Conservation (phyloP, 64 coral and sea anemone species). For the Astreopora myriophthalma region DNA sequence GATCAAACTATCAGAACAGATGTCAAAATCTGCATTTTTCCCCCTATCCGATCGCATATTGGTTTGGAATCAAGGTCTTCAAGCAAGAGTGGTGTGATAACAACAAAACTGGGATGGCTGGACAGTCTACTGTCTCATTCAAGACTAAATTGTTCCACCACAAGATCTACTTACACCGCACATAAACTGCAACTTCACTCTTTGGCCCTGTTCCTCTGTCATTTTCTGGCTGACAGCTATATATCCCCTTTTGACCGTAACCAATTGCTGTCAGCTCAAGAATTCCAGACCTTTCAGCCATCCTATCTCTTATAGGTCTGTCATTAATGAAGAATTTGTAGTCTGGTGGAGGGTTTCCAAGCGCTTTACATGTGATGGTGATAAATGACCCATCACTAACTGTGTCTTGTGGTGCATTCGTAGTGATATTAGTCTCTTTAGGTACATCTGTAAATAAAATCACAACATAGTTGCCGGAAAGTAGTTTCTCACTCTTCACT, state of each 20-base stretch:
- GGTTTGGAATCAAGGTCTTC: too few species aligned
- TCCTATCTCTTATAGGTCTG: background rate
- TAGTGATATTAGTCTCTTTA: slow-evolving; percentile 57
- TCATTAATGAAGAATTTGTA: slow-evolving; percentile 57
- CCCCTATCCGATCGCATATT: too few species aligned
- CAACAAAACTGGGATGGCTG: background rate
- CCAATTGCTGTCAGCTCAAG: background rate
- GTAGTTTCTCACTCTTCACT: too few species aligned
- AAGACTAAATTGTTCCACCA: background rate
- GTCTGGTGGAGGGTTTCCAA: slow-evolving; percentile 43
- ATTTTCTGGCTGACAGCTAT: slow-evolving; percentile 55
- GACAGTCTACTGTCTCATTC: background rate
- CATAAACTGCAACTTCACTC: slow-evolving; percentile 53
- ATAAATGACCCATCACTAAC: slow-evolving; percentile 30
- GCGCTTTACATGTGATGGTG: slow-evolving; percentile 47
- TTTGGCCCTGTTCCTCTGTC: slow-evolving; percentile 25
- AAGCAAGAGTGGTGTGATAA: too few species aligned
- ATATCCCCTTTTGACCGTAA: slow-evolving; percentile 24
- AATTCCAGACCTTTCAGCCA: slow-evolving; percentile 24
- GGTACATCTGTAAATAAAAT: slow-evolving; percentile 28
- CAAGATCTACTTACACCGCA: slow-evolving; percentile 39
- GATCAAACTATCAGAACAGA: too few species aligned
- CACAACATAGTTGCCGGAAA: too few species aligned
- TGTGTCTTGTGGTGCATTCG: slow-evolving; percentile 20
- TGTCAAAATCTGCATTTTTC: too few species aligned